phyloP scores from a whole-genome alignment of 2,888 invertebrate genomes.

The Mechanitis mazaeus region DNA sequence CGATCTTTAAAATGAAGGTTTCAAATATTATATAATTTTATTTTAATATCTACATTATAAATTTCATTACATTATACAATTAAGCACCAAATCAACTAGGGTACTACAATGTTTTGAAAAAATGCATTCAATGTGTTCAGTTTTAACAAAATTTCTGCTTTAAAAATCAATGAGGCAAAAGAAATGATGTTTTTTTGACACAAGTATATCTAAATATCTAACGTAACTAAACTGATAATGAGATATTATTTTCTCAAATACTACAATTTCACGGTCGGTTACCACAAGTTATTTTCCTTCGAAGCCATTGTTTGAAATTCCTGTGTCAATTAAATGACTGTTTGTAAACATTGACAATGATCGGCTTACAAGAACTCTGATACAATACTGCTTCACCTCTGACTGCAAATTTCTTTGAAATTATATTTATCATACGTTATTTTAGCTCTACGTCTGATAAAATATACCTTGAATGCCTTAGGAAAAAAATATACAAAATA shows the following conservation, averaged over 20 bases:
- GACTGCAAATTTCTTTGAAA: conserved; percentile 26
- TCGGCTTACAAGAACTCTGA: conserved; percentile 57
- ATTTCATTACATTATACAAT: too few relatives aligned
- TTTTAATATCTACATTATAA: too few relatives aligned
- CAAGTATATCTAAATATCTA: too few relatives aligned
- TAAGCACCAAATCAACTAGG: too few relatives aligned
- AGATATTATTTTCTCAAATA: conserved; percentile 11
- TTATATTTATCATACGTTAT: conserved; percentile 7
- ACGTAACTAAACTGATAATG: conserved; percentile 18
- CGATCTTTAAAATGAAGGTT: too few relatives aligned
- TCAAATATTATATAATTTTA: too few relatives aligned
- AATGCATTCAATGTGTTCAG: too few relatives aligned
- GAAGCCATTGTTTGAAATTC: conserved; percentile 62
- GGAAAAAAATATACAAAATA: background rate
- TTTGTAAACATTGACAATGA: conserved; percentile 65
- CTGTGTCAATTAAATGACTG: conserved; percentile 64
- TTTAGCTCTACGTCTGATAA: background rate
- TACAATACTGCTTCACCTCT: conserved; percentile 37
- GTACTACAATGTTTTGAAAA: too few relatives aligned
- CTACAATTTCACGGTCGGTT: conserved; percentile 31
- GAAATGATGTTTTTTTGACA: too few relatives aligned
- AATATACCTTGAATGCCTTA: background rate
- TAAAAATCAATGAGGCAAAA: too few relatives aligned
- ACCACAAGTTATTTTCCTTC: conserved; percentile 53
- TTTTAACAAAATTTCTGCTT: too few relatives aligned